Evolutionary conservation across 1,140 invertebrate genomes (phyloP), one percentile per base, ranked within the genome.

Genomic region (Harlomillsia oculata): DNA sequence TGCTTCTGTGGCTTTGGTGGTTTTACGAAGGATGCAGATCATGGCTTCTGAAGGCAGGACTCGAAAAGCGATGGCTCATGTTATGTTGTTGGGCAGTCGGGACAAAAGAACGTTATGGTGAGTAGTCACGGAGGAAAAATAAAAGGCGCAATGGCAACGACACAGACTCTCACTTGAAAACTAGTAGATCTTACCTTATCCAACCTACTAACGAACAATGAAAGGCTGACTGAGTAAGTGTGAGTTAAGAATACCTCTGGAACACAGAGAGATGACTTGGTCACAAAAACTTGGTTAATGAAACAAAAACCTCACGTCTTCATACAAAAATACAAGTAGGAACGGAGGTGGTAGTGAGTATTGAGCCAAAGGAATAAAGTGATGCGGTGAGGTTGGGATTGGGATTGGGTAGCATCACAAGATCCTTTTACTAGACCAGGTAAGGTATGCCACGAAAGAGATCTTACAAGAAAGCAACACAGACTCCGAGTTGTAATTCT

Each of bases 271-370:
- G 32, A n/a, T 41, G 25, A 26, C 32, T 34, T n/a, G 9, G 39
- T 51, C 51, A 53, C 51, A 53, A 53, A 53, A 53, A 53, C 51
- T 53, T 53, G 51, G 51, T 53, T 53, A 53, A 53, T 53, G 51
- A 53, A 53, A 53, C 51, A 53, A 53, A 53, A 53, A 53, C 51
- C 40, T 53, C 51, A 53, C 51, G 40, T 53, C 51, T 53, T 53
- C 43, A 30, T 53, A 53, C 28, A 28, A 36, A 36, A 18, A 20
- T 41, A 41, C 6, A n/a, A 18, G 18, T 14, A 5, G 6, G 11
- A 41, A 18, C 5, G 16, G 20, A 41, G 16, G 6, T 6, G 39
- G 18, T 14, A 18, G 11, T 20, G 39, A 41, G 39, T 41, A 11
- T 5, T 34, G 14, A 6, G 14, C 6, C 6, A 8, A 14, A 8